Evolutionary conservation across 2,797 vertebrate species (phyloP).

Genomic region (Otolemur crassicaudatus): DNA sequence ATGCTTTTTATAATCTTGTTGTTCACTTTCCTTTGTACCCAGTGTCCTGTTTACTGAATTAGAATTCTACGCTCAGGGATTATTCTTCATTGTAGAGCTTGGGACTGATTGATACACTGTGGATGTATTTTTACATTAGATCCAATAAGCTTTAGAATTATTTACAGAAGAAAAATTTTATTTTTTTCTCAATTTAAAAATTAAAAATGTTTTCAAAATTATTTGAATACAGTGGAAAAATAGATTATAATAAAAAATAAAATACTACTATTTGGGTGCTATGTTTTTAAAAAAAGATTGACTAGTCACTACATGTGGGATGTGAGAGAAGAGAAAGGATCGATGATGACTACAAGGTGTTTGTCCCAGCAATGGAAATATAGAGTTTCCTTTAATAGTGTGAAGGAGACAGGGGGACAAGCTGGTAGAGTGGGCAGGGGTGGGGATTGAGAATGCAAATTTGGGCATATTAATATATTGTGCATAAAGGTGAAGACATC

Average conservation of each 20-base stretch:
- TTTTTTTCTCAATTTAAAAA: no score
- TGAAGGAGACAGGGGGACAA: neutral
- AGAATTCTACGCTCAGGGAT: neutral
- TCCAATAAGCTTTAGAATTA: conserved; percentile 3
- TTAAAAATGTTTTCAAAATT: neutral
- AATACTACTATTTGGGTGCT: neutral
- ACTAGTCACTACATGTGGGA: neutral
- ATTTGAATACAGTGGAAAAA: neutral
- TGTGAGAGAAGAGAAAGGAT: neutral
- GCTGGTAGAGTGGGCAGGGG: neutral
- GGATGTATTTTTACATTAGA: neutral
- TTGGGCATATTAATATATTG: neutral
- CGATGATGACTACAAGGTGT: neutral
- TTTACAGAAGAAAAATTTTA: neutral
- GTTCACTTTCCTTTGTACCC: neutral
- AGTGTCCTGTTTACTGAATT: neutral
- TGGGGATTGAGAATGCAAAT: neutral
- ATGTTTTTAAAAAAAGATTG: neutral
- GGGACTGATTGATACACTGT: neutral
- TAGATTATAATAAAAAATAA: neutral
- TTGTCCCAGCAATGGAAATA: neutral
- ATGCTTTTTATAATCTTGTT: neutral
- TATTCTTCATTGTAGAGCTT: neutral
- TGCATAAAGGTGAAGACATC: neutral
- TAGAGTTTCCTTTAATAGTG: neutral